Base-by-base conservation (phyloP, 1,140 invertebrate genomes). In the Trinorchestia longiramus region DNA sequence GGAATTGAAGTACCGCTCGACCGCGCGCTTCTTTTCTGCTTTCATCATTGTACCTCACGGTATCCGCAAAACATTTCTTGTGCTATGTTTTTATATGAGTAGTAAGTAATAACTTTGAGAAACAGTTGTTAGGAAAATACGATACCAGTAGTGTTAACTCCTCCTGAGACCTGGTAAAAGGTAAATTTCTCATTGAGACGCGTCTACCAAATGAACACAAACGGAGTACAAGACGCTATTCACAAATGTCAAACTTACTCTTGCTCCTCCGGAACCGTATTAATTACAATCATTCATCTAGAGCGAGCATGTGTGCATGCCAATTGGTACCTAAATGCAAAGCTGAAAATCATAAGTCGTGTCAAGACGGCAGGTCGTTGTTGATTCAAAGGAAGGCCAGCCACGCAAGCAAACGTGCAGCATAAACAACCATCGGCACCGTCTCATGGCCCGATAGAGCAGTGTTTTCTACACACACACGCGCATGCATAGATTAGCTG, bases 281-380 rank as follows among this genome's bases (percentile, higher is more conserved):
- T 77, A 77, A 77, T 77, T 77, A 77, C 62, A 77, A 77, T 77
- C 62, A 77, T 77, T 77, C 62, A 77, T 77, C 62, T 77, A 77
- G 28, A 77, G 28, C 15, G 62, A 77, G 28, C 62, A 77, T 77
- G 15, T 77, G 62, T 23, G 62, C 62, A 36, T 77, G 62, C 1
- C 62, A 36, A 77, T 77, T 77, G 62, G 36, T 23, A 28, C 3
- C 62, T 28, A 77, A 77, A 77, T 28, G 28, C 28, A 77, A 36
- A 77, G 62, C 62, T 77, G 62, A 77, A 77, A 77, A 77, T 77
- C 62, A 36, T 77, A 77, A 77, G 62, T 77, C 62, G 3, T 36
- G 62, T 77, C 62, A 77, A 28, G 3, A 77, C 62, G 62, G 62
- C 62, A 77, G 62, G 62, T 36, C 62, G 62, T 77, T 77, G 62